Base-by-base conservation (phyloP, 2,113 vertebrate species). In the Scytalopus superciliaris region DNA sequence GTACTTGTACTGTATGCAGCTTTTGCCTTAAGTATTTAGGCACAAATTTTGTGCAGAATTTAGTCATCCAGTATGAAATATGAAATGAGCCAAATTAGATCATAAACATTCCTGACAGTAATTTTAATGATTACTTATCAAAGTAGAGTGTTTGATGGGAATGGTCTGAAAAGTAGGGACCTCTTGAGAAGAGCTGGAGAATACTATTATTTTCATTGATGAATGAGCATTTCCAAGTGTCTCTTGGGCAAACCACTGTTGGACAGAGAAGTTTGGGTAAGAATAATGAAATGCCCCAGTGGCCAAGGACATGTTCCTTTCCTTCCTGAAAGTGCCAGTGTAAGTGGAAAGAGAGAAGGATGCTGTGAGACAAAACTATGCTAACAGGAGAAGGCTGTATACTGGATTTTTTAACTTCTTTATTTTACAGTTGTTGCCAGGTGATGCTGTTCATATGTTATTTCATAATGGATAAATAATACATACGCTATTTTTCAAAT, bases 401-500 rank as follows among this genome's bases (percentile, higher is more conserved):
- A 73, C 15, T 30, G 18, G 18, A 25, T 50, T 49, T 55, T 50
- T 22, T 3, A 11, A 9, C 12, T 35, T 16, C 39, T 63, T 64
- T 84, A 60, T 87, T 82, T 84, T 91, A 77, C 76, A 56, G 64
- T 64, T 94, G 66, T 93, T 79, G 89, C 35, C 76, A 95, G 96
- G 89, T 96, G 76, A 94, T 92, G 50, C 35, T 94, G 50, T 70
- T 95, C 90, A 55, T 70, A 83, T 90, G 68, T 74, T 95, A 85
- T 49, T 93, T 35, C 45, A 69, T 95, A 91, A 87, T 83, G 70
- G 95, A 93, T 87, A 93, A 94, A 73, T 83, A 94, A 76, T 53
- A 76, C 87, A 92, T 87, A 83, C 87, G 66, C 7, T 72, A 87
- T 82, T 95, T 95, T 94, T 85, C 62, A 69, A 83, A 83, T 77